Conservation (phyloP, 2,797 vertebrate genomes). For the Decapterus maruadsi region DNA sequence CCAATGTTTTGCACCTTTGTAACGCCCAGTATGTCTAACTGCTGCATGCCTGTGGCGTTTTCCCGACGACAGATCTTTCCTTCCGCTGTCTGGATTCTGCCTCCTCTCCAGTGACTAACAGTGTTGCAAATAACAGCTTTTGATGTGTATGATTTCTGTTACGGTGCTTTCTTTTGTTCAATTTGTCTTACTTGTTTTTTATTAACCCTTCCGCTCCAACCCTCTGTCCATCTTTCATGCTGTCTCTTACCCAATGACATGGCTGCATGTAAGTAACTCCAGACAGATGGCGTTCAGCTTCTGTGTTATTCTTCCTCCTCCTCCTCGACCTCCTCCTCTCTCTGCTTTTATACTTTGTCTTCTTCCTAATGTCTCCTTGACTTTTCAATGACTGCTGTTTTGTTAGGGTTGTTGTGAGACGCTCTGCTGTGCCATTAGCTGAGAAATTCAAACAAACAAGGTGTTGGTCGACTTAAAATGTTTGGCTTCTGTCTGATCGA, state of each 20-base stretch:
- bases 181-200: conserved; percentile 53
- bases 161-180: conserved; percentile 15
- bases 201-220: conserved; percentile 83
- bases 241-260: conserved; percentile 98
- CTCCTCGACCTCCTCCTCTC: neutral
- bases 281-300: conserved; percentile 85
- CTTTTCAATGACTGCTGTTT: conserved; percentile 34
- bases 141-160: conserved; percentile 30
- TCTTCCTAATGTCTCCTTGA: conserved; percentile 52
- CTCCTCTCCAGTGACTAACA: conserved; percentile 62
- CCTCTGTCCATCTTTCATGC: conserved; percentile 99
- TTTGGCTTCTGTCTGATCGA: conserved; percentile 22
- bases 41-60: conserved; percentile 51
- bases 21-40: conserved; percentile 10
- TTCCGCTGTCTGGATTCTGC: conserved; percentile 33
- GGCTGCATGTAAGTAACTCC: conserved; percentile 99
- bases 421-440: conserved; percentile 13
- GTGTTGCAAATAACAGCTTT: conserved; percentile 49
- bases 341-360: conserved; percentile 29
- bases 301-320: conserved; percentile 75
- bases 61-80: conserved; percentile 55
- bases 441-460: conserved; percentile 23
- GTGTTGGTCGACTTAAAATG: neutral
- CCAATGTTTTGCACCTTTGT: neutral
- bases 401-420: conserved; percentile 21